These are phyloP conservation scores for Hippopotamus amphibius DNA, from an alignment of 2,113 vertebrate species.

Conservation along the genomic window DNA sequence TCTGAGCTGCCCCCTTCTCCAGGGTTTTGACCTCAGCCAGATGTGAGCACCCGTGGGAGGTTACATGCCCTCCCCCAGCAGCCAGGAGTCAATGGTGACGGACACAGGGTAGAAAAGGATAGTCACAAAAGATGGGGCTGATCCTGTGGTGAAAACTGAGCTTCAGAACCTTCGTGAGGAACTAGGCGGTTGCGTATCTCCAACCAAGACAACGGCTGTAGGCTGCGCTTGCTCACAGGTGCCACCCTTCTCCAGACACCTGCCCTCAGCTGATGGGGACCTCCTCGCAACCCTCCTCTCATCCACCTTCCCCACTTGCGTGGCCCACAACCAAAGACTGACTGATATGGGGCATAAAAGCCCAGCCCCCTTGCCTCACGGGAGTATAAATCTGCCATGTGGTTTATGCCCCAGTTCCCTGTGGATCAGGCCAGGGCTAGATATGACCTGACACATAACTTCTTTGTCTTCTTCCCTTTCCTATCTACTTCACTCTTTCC, in stretches of 20 bases:
- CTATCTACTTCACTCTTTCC: not conserved
- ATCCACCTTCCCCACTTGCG: not conserved
- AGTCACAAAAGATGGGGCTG: not conserved
- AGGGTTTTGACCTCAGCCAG: not conserved
- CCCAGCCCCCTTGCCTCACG: not conserved
- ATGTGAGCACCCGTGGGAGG: not conserved
- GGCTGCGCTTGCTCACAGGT: not conserved
- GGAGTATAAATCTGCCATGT: not conserved
- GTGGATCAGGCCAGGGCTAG: not conserved
- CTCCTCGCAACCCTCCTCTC: not conserved
- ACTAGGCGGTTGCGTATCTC: not conserved
- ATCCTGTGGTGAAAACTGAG: not conserved
- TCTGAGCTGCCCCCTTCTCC: not conserved
- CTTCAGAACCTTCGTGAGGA: conserved; percentile 15
- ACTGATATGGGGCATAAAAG: not conserved
- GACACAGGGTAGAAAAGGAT: not conserved
- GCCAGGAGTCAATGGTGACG: not conserved
- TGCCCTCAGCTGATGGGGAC: not conserved
- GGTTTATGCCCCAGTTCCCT: not conserved
- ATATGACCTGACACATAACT: not conserved
- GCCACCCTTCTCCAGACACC: not conserved
- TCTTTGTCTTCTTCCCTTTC: not conserved
- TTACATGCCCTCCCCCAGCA: not conserved
- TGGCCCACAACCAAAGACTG: not conserved
- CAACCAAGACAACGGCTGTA: not conserved